These are phyloP conservation scores for Xestoiulus laeticollis DNA, from an alignment of 2,888 invertebrate species.

Conservation along the genomic window DNA sequence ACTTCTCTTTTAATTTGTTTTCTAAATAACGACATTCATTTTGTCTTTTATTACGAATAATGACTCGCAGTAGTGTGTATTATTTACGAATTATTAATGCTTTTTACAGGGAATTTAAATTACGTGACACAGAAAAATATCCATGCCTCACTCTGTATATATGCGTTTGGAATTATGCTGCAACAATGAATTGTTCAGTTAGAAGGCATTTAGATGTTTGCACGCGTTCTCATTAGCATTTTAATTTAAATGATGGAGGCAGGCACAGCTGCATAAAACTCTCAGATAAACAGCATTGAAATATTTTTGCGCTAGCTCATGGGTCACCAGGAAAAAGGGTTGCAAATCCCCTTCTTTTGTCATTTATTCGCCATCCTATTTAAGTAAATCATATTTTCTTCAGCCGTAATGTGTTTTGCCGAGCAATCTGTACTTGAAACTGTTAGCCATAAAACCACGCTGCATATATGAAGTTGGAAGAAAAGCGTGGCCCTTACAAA, in stretches of 20 bases:
- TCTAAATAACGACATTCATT: too few relatives aligned
- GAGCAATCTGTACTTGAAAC: not conserved
- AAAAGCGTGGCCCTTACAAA: not conserved
- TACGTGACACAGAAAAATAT: too few relatives aligned
- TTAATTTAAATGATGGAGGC: slow-evolving; percentile 8
- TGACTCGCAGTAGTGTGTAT: too few relatives aligned
- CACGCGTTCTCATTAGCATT: not conserved
- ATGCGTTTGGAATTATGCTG: not conserved
- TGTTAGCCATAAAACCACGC: not conserved
- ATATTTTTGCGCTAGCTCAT: slow-evolving; percentile 26
- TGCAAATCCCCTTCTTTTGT: not conserved
- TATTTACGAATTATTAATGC: too few relatives aligned
- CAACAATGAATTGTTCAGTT: not conserved
- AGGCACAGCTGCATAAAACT: not conserved
- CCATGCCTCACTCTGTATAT: not conserved
- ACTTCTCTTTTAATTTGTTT: too few relatives aligned
- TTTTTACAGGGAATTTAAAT: too few relatives aligned
- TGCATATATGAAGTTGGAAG: not conserved
- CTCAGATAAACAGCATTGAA: not conserved
- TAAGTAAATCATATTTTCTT: slow-evolving; percentile 26
- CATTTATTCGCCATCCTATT: slow-evolving; percentile 17
- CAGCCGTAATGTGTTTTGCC: not conserved
- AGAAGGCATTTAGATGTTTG: not conserved
- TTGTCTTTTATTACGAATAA: too few relatives aligned
- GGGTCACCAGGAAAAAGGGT: not conserved